These are phyloP conservation scores for Metalampra italica DNA, from an alignment of 2,888 invertebrate genomes.

Conservation along the genomic window DNA sequence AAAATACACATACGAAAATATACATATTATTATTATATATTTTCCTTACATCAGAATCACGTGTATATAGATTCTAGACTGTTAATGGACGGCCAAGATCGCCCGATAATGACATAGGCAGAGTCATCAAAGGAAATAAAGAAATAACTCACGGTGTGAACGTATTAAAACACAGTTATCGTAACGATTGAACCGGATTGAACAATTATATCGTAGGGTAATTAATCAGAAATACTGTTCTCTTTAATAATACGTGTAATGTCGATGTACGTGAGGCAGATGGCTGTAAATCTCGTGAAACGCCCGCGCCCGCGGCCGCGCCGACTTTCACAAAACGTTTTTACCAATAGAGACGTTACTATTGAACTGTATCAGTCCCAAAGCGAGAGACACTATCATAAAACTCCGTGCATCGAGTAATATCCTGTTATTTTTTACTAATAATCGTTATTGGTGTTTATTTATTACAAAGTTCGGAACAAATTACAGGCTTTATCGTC, in stretches of 20 bases:
- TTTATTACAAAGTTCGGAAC: constrained; percentile 73
- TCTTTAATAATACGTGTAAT: constrained; percentile 73
- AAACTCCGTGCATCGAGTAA: constrained; percentile 60
- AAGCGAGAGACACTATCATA: constrained; percentile 60
- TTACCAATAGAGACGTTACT: constrained; percentile 73
- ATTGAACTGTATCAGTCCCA: constrained; percentile 57
- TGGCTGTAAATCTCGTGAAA: constrained; percentile 65
- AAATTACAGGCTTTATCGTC: constrained; percentile 76
- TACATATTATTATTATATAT: too few species aligned
- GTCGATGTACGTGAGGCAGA: constrained; percentile 56
- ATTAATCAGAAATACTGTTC: constrained; percentile 67
- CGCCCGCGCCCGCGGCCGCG: constrained; percentile 55
- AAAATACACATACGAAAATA: background rate
- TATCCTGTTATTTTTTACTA: constrained; percentile 77
- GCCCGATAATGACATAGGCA: constrained; percentile 43
- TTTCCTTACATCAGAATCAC: background rate
- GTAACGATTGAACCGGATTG: constrained; percentile 55
- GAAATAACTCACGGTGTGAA: constrained; percentile 58
- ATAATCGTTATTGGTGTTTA: constrained; percentile 79
- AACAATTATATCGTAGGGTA: constrained; percentile 61
- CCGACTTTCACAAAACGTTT: constrained; percentile 68
- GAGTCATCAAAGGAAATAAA: constrained; percentile 45
- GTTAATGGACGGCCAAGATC: constrained; percentile 21
- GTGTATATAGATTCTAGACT: background rate
- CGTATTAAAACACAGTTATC: constrained; percentile 52